phyloP scores from a whole-genome alignment of 2,888 invertebrate species.

The Caenorhabditis sp. region DNA sequence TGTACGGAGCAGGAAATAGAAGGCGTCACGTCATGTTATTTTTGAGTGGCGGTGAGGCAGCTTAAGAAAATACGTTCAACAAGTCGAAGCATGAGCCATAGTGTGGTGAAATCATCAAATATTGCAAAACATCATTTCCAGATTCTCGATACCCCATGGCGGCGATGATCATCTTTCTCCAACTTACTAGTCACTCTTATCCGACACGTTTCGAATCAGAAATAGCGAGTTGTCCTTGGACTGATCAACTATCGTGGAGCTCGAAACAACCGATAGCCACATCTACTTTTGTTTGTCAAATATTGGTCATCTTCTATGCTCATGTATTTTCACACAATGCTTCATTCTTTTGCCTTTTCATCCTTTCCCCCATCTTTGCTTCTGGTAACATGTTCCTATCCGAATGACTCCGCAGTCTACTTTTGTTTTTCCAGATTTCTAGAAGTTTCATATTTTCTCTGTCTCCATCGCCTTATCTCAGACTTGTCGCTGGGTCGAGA shows the following conservation, averaged over 20 bases:
- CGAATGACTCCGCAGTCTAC: not conserved
- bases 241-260: not conserved
- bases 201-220: conserved; percentile 48
- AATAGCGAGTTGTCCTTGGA: conserved; percentile 19
- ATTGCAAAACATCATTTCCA: conserved; percentile 10
- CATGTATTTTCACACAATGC: conserved; percentile 2
- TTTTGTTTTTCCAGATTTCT: conserved; percentile 4
- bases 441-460: conserved; percentile 27
- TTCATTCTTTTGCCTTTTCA: not conserved
- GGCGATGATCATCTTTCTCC: conserved; percentile 7
- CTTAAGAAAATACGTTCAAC: no score
- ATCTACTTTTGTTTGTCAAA: conserved; percentile 23
- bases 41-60: no score
- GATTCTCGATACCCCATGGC: conserved; percentile 56
- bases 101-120: no score
- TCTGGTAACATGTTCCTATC: conserved; percentile 27
- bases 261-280: not conserved
- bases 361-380: not conserved
- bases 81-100: no score
- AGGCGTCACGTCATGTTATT: no score
- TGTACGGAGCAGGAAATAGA: no score
- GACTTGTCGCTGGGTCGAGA: no score
- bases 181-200: not conserved
- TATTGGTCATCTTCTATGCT: not conserved
- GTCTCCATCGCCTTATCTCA: conserved; percentile 33